Evolutionary conservation across 2,797 vertebrate species (phyloP), one percentile per base, ranked within the genome.

Genomic region (Rhinophrynus dorsalis): DNA sequence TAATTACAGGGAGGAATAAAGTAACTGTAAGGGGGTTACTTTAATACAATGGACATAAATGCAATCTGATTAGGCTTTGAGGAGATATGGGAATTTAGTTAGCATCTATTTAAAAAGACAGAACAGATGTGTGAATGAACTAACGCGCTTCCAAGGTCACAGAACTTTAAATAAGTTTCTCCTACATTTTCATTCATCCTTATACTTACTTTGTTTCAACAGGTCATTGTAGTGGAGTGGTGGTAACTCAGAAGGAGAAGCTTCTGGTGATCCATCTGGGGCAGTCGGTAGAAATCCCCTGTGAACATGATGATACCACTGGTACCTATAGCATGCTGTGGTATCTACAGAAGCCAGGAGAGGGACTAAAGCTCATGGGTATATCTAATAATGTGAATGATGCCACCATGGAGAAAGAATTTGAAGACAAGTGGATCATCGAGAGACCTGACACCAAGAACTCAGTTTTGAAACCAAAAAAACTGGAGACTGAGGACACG

Each of bases 351-450:
- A 68, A 50, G 15, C 17, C 24, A 8, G 33, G 18, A 3, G 30
- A 51, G 18, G 44, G 29, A 1, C 44, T 68, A 17, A 10, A 68
- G 66, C 55, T 68, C 15, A 50, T 68, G 66, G 32, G 38, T 11
- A 6, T 2, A 0, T 68, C 66, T 2, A 11, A 3, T 2, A 7
- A 35, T 23, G 33, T 2, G 1, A 24, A 29, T 0, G 23, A 33
- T 12, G 11, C 10, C 3, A 44, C 23, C 6, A 59, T 68, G 44
- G 66, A 68, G 42, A 3, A 5, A 3, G 44, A n/a, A 2, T 68
- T 15, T n/a, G n/a, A n/a, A n/a, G n/a, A n/a, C n/a, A 1, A 1
- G 1, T 66, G 61, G 61, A 3, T 8, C 1, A 12, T 67, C 9
- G 8, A n/a, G 4, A 62, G 50, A 6, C 17, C 27, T n/a, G 56